Evolutionary conservation across 1,140 invertebrate species (phyloP), one percentile per base, ranked within the genome.

Genomic region (Caenorhabditis inopinata): DNA sequence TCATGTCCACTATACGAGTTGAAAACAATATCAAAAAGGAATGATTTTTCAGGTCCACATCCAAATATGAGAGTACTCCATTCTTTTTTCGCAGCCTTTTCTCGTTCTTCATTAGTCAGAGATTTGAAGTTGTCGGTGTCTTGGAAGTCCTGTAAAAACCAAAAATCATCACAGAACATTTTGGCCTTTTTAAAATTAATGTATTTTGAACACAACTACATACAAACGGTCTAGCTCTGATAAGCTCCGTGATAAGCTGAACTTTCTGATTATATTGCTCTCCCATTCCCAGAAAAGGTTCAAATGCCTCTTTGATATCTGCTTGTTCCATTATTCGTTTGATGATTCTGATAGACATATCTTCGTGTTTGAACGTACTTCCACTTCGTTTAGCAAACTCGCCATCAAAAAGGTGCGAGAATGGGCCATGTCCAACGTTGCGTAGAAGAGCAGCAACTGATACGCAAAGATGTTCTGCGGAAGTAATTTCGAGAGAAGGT

Each of bases 1-100:
- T 93, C 93, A 32, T 93, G 90, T 18, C 91, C 91, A 83, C 90
- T 92, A 14, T 89, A 85, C 74, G 91, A 90, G 85, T 93, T 93
- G 27, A 90, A 89, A 0, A 93, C 91, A 82, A 93, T 92, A 35
- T 79, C 82, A 42, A 79, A 83, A 1, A 83, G 73, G 73, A 80
- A 83, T 1, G 83, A 83, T 45, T 83, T 83, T 1, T 83, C 81
- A 7, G 49, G 45, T 32, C 23, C 27, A 18, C 83, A 25, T 27
- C 83, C 83, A 14, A 23, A 9, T 3, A 68, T 29, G 27, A 32
- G 7, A 1, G 51, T 12, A 21, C 3, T 21, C 58, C 58, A 68
- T 68, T 68, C 58, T 1, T 18, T 38, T 21, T 38, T 3, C 2
- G 38, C 58, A 0, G 32, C 18, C 23, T 68, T 6, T 38, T 18